These are phyloP conservation scores for Panthera uncia DNA, from an alignment of 2,113 vertebrate species.

Conservation along the genomic window DNA sequence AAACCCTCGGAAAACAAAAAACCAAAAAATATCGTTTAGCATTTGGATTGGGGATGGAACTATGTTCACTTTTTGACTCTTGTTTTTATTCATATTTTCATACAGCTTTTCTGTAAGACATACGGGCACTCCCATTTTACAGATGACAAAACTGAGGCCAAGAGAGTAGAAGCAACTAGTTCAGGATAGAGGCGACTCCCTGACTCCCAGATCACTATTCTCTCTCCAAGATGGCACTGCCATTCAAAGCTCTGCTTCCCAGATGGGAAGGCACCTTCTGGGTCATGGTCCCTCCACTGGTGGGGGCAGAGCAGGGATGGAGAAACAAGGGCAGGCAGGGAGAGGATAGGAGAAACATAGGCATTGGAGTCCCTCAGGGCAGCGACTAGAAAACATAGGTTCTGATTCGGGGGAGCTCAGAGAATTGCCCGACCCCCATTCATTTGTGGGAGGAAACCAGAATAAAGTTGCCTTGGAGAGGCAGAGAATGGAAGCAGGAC, in stretches of 20 bases:
- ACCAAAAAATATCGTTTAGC: not conserved
- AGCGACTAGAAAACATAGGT: not conserved
- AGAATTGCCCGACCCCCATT: not conserved
- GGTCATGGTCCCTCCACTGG: not conserved
- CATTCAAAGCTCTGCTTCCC: not conserved
- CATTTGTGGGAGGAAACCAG: not conserved
- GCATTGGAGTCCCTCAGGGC: not conserved
- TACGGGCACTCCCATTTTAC: not conserved
- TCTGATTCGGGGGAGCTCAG: not conserved
- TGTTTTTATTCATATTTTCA: slow-evolving; percentile 35
- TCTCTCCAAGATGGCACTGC: not conserved
- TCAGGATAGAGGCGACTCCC: not conserved
- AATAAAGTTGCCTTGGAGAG: not conserved
- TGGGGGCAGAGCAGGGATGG: not conserved
- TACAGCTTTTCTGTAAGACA: not conserved
- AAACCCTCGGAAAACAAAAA: too few relatives aligned
- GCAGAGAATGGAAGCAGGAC: not conserved
- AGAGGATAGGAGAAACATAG: not conserved
- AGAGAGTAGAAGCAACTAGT: not conserved
- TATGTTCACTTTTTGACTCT: not conserved
- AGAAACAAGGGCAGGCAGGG: slow-evolving; percentile 1
- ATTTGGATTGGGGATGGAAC: not conserved
- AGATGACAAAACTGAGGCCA: not conserved
- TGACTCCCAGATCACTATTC: not conserved
- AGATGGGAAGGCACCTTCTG: not conserved